Conservation (phyloP, 2,888 invertebrate species). For the Stratiomys singularior region DNA sequence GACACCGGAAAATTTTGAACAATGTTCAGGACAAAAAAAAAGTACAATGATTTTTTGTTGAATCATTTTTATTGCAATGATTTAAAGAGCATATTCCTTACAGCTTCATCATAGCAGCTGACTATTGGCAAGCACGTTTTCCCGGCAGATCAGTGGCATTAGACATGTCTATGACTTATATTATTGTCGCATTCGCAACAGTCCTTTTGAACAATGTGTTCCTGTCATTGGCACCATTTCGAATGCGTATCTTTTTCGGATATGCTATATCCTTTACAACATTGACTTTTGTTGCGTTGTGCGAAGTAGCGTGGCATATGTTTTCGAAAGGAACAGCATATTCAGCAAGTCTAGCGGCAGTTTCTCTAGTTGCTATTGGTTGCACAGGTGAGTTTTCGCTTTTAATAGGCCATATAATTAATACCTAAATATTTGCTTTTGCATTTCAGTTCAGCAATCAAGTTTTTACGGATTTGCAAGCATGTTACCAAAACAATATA, state of each 20-base stretch:
- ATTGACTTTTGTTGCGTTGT: slow-evolving; percentile 83
- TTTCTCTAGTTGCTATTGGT: slow-evolving; percentile 86
- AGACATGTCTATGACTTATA: slow-evolving; percentile 93
- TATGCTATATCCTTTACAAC: slow-evolving; percentile 85
- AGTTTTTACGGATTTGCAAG: slow-evolving; percentile 95
- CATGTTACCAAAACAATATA: slow-evolving; percentile 87
- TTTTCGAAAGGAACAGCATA: slow-evolving; percentile 84
- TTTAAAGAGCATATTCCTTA: too few relatives aligned
- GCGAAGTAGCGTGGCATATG: slow-evolving; percentile 87
- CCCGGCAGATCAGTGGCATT: slow-evolving; percentile 88
- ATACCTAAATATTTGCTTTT: not conserved
- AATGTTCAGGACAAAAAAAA: too few relatives aligned
- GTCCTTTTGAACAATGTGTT: slow-evolving; percentile 87
- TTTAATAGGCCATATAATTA: not conserved
- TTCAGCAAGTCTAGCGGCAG: slow-evolving; percentile 82
- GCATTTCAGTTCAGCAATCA: slow-evolving; percentile 80
- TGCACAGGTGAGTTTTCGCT: slow-evolving; percentile 70
- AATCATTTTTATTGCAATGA: too few relatives aligned
- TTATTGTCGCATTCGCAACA: slow-evolving; percentile 87
- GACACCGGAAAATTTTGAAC: too few relatives aligned
- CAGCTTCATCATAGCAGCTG: slow-evolving; percentile 93
- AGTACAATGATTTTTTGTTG: too few relatives aligned
- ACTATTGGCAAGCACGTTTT: slow-evolving; percentile 88
- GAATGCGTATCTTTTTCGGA: slow-evolving; percentile 87
- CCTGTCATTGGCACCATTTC: slow-evolving; percentile 82